Evolutionary conservation across 2,797 vertebrate species (phyloP), one percentile per base, ranked within the genome.

Genomic region (Synaphobranchus kaupii): DNA sequence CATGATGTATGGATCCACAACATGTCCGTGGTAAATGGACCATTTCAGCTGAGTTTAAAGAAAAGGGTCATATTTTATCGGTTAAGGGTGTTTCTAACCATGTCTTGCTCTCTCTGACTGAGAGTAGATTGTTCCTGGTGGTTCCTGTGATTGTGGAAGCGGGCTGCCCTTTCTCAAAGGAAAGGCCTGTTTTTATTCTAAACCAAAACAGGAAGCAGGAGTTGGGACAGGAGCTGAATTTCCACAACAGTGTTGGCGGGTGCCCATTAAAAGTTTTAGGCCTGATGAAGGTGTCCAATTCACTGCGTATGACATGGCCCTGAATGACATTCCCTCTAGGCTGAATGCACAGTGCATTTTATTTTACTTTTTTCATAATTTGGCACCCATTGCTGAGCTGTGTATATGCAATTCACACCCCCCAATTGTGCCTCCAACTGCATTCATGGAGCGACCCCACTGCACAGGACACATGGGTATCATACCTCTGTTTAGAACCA

Each of bases 201-300:
- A n/a, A 28, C n/a, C 81, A 54, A 83, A 83, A 83, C 50, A 83
- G 81, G 81, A 83, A 83, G 52, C 48, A 1, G 52, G n/a, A 25
- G n/a, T n/a, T 15, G 47, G 50, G 81, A 31, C 48, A 31, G 50
- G 25, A 7, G 25, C n/a, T 56, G 81, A 28, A 31, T 56, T 83
- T 83, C 81, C 50, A 28, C 8, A 25, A 54, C 44, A 47, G 68
- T 73, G 28, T 34, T 34, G 31, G 68, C 68, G 28, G 28, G 31
- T 17, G 60, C 60, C 60, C 60, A 66, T 66, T 6, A n/a, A 66
- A 66, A n/a, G 22, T 66, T 66, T 66, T 66, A 66, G 25, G 60
- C 22, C 60, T 66, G 60, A 22, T 20, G 22, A n/a, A 66, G 25
- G 60, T 66, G 60, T 22, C 9, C 25, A 66, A 22, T 56, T 10